phyloP scores from a whole-genome alignment of 2,113 vertebrate species.

The Sinocyclocheilus anshuiensis region DNA sequence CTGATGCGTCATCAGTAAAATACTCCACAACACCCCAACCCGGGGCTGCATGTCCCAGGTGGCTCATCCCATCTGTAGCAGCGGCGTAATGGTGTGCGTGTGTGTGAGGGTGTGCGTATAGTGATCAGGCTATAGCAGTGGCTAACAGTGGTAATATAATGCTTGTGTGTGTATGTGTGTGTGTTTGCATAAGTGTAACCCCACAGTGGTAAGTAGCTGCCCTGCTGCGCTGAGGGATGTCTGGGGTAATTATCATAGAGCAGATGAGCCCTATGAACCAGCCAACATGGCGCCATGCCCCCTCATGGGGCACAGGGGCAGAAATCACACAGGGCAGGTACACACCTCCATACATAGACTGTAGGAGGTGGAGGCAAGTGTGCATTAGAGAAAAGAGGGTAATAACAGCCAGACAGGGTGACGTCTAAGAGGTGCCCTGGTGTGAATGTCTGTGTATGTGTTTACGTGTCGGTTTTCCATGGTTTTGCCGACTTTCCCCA shows the following conservation, averaged over 20 bases:
- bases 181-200: slow-evolving; percentile 47
- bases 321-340: slow-evolving; percentile 32
- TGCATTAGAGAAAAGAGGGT: slow-evolving; percentile 61
- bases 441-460: slow-evolving; percentile 30
- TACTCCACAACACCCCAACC: slow-evolving; percentile 33
- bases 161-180: slow-evolving; percentile 31
- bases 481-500: slow-evolving; percentile 18
- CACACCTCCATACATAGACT: slow-evolving; percentile 58
- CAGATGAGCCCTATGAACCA: slow-evolving; percentile 71
- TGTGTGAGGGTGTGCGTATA: slow-evolving; percentile 22
- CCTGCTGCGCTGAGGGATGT: slow-evolving; percentile 54
- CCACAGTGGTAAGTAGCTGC: slow-evolving; percentile 51
- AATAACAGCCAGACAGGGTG: slow-evolving; percentile 79
- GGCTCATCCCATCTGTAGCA: slow-evolving; percentile 51
- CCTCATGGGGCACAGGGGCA: slow-evolving; percentile 57
- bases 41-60: slow-evolving; percentile 43
- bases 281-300: slow-evolving; percentile 71
- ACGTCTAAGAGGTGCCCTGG: slow-evolving; percentile 71
- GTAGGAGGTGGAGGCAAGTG: slow-evolving; percentile 70
- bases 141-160: slow-evolving; percentile 38
- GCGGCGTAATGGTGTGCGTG: slow-evolving; percentile 37
- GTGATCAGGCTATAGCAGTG: slow-evolving; percentile 20
- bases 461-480: slow-evolving; percentile 8
- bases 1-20: slow-evolving; percentile 44
- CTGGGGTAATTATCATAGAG: slow-evolving; percentile 73